These are phyloP conservation scores for Norana najaformis DNA, from an alignment of 2,888 invertebrate genomes.

Conservation along the genomic window DNA sequence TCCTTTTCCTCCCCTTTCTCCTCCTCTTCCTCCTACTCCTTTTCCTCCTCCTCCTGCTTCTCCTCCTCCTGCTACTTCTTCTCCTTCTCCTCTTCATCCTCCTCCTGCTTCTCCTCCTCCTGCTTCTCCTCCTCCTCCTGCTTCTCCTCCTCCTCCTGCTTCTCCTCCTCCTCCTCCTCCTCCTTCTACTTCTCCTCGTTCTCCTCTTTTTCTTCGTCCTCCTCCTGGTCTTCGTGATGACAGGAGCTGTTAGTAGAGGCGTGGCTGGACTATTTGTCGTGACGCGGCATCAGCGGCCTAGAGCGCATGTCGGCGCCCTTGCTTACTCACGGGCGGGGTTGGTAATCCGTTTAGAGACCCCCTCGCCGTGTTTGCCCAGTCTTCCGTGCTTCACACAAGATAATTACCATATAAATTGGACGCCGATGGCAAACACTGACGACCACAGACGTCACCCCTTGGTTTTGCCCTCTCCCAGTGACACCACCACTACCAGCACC, in stretches of 20 bases:
- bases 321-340: not conserved
- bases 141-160: too few relatives aligned
- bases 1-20: not conserved
- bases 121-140: not conserved
- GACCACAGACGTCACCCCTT: not conserved
- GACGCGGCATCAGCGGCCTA: not conserved
- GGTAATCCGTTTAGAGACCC: not conserved
- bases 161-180: too few relatives aligned
- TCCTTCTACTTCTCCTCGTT: not conserved
- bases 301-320: not conserved
- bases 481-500: not conserved
- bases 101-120: not conserved
- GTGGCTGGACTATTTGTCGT: not conserved
- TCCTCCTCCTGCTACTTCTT: too few relatives aligned
- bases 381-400: not conserved
- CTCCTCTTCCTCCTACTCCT: not conserved
- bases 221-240: not conserved
- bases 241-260: not conserved
- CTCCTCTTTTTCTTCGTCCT: not conserved
- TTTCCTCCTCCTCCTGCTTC: not conserved
- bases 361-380: not conserved
- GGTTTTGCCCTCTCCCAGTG: not conserved
- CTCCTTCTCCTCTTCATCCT: not conserved
- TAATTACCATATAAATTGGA: slow-evolving; percentile 1
- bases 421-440: not conserved